Evolutionary conservation across 1,140 invertebrate species (phyloP), one percentile per base, ranked within the genome.

Genomic region (Scaptomyza montana): DNA sequence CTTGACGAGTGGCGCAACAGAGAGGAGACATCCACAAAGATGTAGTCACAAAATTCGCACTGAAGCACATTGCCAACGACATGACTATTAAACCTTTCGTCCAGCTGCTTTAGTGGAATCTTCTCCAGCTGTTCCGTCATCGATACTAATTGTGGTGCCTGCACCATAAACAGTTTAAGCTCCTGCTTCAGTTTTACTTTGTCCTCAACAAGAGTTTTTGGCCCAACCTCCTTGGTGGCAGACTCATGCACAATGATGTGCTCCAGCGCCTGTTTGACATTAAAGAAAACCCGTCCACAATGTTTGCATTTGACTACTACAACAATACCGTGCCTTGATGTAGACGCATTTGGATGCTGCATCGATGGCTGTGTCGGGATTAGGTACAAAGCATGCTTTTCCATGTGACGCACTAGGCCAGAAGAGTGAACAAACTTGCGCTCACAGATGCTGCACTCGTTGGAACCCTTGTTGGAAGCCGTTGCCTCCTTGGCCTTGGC

Each of bases 21-120:
- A 10, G 91, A 77, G 2, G 92, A 86, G 55, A 93, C 92, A 25
- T 94, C 93, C 0, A 92, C 91, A 64, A 93, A 94, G 0, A 93
- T 90, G 25, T 90, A 92, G 60, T 94, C 94, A 69, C 94, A 94
- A 63, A 93, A 94, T 74, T 94, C 94, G 51, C 94, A 94, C 71
- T 94, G 94, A 13, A 94, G 87, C 2, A 94, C 69, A 10, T 93
- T 91, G 19, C 64, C 66, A 16, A 92, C 19, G 0, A 91, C 74
- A 4, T 91, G 28, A 0, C 41, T 68, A 43, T 46, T 30, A 0
- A 74, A 77, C 3, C 25, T 59, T 55, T 43, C 54, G 5, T 39
- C 19, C 8, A 54, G 54, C 7, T 47, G 9, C 7, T 64, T 21
- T 9, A n/a, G 5, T 1, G 56, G 49, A 30, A 53, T n/a, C 8